Conservation (phyloP, 1,140 invertebrate species). For the Bombus polaris region DNA sequence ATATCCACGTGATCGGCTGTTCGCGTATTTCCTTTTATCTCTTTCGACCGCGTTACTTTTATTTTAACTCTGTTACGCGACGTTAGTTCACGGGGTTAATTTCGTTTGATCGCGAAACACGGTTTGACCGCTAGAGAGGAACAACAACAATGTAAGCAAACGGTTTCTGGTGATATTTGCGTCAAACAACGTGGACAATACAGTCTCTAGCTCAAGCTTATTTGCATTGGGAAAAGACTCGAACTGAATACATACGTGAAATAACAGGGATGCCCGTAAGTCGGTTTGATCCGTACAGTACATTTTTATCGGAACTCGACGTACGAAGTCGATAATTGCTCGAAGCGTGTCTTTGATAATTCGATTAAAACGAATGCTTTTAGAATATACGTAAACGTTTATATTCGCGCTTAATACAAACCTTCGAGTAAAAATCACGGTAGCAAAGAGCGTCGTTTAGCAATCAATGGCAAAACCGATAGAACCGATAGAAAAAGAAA, state of each 20-base stretch:
- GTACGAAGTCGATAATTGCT: not conserved
- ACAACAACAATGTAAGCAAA: not conserved
- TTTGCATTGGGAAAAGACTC: not conserved
- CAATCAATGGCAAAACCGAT: not conserved
- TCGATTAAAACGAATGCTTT: not conserved
- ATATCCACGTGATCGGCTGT: not conserved
- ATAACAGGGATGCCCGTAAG: not conserved
- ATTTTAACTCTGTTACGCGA: not conserved
- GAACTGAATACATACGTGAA: not conserved
- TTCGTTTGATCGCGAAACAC: not conserved
- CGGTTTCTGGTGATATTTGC: not conserved
- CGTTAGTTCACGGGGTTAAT: not conserved
- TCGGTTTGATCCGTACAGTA: too few species aligned
- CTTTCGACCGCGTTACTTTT: too few species aligned
- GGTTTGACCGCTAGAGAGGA: not conserved
- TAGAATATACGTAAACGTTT: not conserved
- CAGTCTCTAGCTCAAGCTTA: not conserved
- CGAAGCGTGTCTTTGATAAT: not conserved
- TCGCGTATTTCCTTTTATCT: not conserved
- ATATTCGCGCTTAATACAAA: not conserved
- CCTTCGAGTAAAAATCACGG: too few species aligned
- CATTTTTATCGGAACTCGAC: not conserved
- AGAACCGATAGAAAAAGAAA: not conserved
- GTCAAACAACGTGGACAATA: not conserved
- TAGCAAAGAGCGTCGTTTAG: not conserved